A percentile compares a stretch with the other conserved stretches of the same genome.
These are phyloP conservation scores for Caenorhabditis inopinata DNA, from an alignment of 1,140 invertebrate genomes.

Conservation along the genomic window DNA sequence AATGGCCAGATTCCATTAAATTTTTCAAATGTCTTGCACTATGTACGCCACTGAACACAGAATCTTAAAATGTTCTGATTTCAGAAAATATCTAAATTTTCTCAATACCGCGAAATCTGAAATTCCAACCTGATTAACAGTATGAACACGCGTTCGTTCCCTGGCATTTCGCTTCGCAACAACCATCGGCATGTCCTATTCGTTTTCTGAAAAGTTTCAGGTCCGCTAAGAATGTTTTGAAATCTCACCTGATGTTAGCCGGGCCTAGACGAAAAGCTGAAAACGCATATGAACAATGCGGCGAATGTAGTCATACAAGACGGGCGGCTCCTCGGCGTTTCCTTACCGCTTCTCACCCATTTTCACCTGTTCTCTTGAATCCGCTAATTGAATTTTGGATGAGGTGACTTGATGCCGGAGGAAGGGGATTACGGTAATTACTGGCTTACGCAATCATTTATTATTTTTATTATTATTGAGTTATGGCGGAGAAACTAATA, in stretches of 20 bases:
- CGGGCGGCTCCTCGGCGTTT: background rate
- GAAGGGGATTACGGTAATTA: conserved; percentile 26
- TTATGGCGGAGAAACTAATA: background rate
- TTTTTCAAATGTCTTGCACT: no score
- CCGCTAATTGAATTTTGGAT: conserved; percentile 33
- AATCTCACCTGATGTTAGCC: background rate
- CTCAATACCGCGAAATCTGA: background rate
- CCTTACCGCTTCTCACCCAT: background rate
- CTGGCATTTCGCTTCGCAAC: conserved; percentile 57
- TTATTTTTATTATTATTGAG: background rate
- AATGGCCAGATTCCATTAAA: no score
- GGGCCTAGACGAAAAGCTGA: background rate
- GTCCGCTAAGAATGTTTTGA: background rate
- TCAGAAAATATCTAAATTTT: background rate
- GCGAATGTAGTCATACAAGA: background rate
- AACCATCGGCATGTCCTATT: conserved; percentile 26
- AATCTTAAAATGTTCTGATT: no score
- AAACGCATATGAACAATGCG: background rate
- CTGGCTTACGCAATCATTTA: conserved; percentile 11
- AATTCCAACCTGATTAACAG: conserved; percentile 57
- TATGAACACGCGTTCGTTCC: conserved; percentile 56
- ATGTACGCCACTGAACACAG: background rate
- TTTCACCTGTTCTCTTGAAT: conserved; percentile 3
- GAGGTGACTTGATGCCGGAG: background rate
- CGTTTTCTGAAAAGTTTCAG: background rate